These are phyloP conservation scores for Drosophila recens DNA, from an alignment of 2,888 invertebrate species.

Conservation along the genomic window DNA sequence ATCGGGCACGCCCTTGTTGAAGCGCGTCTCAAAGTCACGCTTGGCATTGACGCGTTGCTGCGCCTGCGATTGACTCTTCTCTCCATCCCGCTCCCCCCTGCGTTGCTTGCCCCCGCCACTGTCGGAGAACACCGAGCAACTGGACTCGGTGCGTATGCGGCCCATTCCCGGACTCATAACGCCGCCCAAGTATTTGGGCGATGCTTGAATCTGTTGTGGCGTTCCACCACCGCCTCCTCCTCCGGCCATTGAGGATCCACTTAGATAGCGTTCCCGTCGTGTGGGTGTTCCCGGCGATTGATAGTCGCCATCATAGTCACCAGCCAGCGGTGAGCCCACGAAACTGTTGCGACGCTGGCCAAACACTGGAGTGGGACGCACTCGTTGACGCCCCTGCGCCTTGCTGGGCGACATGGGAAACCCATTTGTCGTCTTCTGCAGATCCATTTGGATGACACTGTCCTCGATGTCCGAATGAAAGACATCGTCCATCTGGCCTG, in stretches of 20 bases:
- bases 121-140: constrained; percentile 84
- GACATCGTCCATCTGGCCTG: constrained; percentile 73
- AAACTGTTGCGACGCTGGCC: constrained; percentile 89
- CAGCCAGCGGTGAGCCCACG: constrained; percentile 82
- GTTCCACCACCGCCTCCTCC: constrained; percentile 28
- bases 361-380: constrained; percentile 89
- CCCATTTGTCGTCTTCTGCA: constrained; percentile 72
- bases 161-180: constrained; percentile 73
- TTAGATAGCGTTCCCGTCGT: constrained; percentile 77
- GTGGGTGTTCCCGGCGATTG: constrained; percentile 65
- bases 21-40: constrained; percentile 82
- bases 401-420: constrained; percentile 85
- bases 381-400: constrained; percentile 89
- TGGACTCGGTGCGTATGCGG: constrained; percentile 84
- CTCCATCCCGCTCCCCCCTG: constrained; percentile 81
- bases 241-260: constrained; percentile 64
- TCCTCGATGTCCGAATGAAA: constrained; percentile 81
- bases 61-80: constrained; percentile 86
- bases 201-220: constrained; percentile 51
- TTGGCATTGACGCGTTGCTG: constrained; percentile 85
- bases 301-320: constrained; percentile 62
- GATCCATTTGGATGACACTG: constrained; percentile 82
- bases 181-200: constrained; percentile 74
- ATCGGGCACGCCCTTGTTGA: constrained; percentile 86
- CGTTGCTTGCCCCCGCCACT: constrained; percentile 66